Conservation (phyloP, 1,140 invertebrate species). For the Scaptomyza pallida region DNA sequence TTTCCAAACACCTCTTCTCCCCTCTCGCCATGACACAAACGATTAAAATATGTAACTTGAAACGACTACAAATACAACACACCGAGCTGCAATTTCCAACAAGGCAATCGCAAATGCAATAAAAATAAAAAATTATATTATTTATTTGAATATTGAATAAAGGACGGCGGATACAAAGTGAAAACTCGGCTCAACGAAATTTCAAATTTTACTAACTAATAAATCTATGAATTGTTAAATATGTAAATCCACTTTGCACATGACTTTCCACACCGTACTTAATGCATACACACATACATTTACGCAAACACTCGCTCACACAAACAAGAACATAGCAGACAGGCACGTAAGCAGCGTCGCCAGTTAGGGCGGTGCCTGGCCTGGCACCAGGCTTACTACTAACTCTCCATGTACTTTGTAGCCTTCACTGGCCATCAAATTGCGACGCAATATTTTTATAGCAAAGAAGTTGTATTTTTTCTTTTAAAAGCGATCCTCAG, state of each 20-base stretch:
- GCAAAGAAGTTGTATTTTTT: conserved; percentile 3
- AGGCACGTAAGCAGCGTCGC: conserved; percentile 66
- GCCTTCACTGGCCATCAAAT: conserved; percentile 42
- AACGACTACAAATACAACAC: conserved; percentile 34
- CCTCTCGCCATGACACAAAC: background rate
- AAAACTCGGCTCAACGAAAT: background rate
- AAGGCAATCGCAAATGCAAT: conserved; percentile 8
- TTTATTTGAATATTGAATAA: no score
- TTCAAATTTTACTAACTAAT: background rate
- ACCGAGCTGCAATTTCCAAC: conserved; percentile 14
- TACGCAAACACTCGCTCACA: background rate
- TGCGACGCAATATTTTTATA: conserved; percentile 62
- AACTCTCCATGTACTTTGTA: conserved; percentile 21
- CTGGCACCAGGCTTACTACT: conserved; percentile 36
- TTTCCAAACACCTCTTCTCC: background rate
- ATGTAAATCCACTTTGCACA: background rate
- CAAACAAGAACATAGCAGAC: conserved; percentile 27
- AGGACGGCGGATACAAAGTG: conserved; percentile 11
- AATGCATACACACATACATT: conserved; percentile 5
- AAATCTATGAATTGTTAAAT: background rate
- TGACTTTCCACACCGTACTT: conserved; percentile 17
- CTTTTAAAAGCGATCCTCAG: conserved; percentile 13
- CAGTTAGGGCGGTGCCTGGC: conserved; percentile 77
- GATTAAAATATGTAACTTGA: conserved; percentile 33
- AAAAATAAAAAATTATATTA: conserved; percentile 4